A percentile compares a stretch with the other conserved stretches of the same genome.
Evolutionary conservation across 2,888 invertebrate species (phyloP).

Genomic region (Rosalia funebris): DNA sequence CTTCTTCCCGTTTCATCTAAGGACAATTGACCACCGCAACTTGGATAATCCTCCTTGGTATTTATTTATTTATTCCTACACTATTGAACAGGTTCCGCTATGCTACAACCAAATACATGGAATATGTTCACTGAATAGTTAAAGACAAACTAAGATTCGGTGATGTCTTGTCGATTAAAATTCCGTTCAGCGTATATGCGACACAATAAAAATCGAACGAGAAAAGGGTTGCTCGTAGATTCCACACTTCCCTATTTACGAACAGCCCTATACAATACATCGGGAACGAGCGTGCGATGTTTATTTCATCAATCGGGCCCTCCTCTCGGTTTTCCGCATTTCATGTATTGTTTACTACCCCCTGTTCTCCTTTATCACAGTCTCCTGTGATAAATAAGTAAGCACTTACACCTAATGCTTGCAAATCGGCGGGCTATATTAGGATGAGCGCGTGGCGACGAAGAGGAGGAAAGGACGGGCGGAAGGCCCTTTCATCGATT

Average conservation of each 20-base stretch:
- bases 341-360: slow-evolving; percentile 30
- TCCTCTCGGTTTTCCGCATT: slow-evolving; percentile 27
- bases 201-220: not conserved
- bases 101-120: too few species aligned
- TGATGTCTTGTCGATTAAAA: too few species aligned
- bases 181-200: too few species aligned
- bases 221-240: not conserved
- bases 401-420: slow-evolving; percentile 25
- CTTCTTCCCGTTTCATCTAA: too few species aligned
- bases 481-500: slow-evolving; percentile 10
- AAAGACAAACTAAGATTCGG: too few species aligned
- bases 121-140: too few species aligned
- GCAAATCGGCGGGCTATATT: slow-evolving; percentile 27
- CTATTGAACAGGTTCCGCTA: too few species aligned
- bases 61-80: too few species aligned
- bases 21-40: too few species aligned
- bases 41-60: too few species aligned
- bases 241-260: not conserved
- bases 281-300: slow-evolving; percentile 10
- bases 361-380: slow-evolving; percentile 23
- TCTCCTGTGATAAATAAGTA: slow-evolving; percentile 29
- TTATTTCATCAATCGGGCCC: slow-evolving; percentile 19
- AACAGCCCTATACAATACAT: not conserved
- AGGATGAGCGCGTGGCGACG: slow-evolving; percentile 6
- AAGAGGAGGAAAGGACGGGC: slow-evolving; percentile 7